Evolutionary conservation across 2,113 vertebrate species (phyloP), one percentile per base, ranked within the genome.

Genomic region (Barbus barbus): DNA sequence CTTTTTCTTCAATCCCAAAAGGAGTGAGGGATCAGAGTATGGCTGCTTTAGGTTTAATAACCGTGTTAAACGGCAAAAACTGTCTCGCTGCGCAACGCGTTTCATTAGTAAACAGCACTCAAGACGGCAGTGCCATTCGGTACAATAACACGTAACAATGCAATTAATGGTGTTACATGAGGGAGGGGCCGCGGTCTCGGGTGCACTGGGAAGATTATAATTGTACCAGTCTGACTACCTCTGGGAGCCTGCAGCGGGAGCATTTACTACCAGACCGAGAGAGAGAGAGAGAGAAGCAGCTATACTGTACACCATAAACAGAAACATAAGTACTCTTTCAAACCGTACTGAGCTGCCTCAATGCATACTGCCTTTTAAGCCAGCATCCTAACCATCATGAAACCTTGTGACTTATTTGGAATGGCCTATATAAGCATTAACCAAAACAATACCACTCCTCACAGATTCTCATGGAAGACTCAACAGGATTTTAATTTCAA

Each of bases 121-220:
- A 38, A 83, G 81, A 82, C n/a, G 41, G 20, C 82, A 38, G 38
- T 53, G 14, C 26, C 71, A 16, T 9, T 77, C 63, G n/a, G 22
- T 41, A 84, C 26, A 76, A 73, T 78, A 78, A 85, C 82, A 73
- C 65, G 28, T 82, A 83, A 87, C 83, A 61, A 83, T 78, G 81
- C 88, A 88, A 88, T 88, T 89, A 87, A 82, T 83, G 80, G 82
- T 77, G 88, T 60, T 78, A 73, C 81, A 85, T 72, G 78, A 85
- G 86, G 90, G 78, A 78, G 89, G 86, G 90, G 72, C 1, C 13
- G 14, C 86, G 81, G 84, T 89, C 92, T 87, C 87, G 89, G 89
- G 89, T 85, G 86, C 89, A 77, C 91, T 92, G 91, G 88, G 41
- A 91, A 84, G 90, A 91, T 86, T 91, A 2, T 90, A 85, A 92